Base-by-base conservation (phyloP, 2,797 vertebrate genomes). In the Lemur catta region DNA sequence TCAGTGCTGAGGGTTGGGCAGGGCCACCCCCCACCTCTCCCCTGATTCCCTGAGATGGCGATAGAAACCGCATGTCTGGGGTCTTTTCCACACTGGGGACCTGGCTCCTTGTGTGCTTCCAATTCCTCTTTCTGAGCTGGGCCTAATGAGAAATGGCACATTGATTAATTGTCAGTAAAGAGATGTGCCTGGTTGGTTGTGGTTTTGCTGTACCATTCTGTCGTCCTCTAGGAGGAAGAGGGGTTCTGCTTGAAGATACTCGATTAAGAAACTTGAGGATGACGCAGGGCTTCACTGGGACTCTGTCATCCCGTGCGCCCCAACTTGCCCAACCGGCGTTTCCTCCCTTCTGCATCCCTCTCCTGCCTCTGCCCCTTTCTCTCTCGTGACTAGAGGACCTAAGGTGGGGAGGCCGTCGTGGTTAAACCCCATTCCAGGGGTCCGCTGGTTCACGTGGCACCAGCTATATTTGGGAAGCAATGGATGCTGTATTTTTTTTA, bases 311-410 rank as follows among this genome's bases (percentile, higher is more conserved):
- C 22, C 67, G 2, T 57, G 52, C 6, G 12, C 35, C 20, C 4
- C 2, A 2, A 61, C 6, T 7, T n/a, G 1, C 18, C 35, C 14
- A 65, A 18, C n/a, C 13, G 33, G 41, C 1, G 0, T 4, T 15
- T 55, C n/a, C 71, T 88, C 52, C 72, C 46, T 57, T 55, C 20
- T 59, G 22, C 20, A 22, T 2, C 22, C 8, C 52, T 61, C 24
- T 91, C 33, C 38, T 7, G 13, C 24, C 17, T 14, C 12, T 22
- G 5, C 52, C 20, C 20, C 9, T 14, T 50, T 26, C 7, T 48
- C 12, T 50, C 9, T 74, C 33, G 20, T 86, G 55, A 55, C 65
- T 15, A 2, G 35, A 13, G 28, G 43, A 50, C 28, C 28, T 22
- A 20, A 55, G 50, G 20, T 50, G 33, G 38, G 18, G 52, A 52